A percentile compares a stretch with the other conserved stretches of the same genome.
phyloP scores from a whole-genome alignment of 2,113 vertebrate genomes.

The Hemichromis elongatus region DNA sequence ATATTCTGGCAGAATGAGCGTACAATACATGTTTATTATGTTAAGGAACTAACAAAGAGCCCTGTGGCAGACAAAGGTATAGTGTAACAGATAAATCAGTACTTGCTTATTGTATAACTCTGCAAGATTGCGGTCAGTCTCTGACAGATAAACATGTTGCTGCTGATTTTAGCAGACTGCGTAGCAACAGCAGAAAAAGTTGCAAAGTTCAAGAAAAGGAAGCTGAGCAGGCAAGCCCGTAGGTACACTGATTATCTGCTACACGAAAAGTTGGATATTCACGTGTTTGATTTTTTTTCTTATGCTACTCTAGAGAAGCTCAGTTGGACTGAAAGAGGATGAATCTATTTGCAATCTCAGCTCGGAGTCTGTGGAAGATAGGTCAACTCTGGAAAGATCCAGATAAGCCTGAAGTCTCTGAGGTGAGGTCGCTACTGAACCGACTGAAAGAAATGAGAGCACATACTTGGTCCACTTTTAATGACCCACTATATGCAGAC shows the following conservation, averaged over 20 bases:
- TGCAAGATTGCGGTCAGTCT: not conserved
- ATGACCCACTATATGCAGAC: not conserved
- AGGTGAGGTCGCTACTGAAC: not conserved
- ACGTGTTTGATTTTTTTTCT: not conserved
- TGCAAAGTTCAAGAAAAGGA: not conserved
- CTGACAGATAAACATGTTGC: not conserved
- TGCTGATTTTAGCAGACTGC: not conserved
- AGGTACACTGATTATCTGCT: not conserved
- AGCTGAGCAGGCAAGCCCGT: not conserved
- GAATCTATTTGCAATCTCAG: not conserved
- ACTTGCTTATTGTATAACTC: not conserved
- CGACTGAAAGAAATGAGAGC: not conserved
- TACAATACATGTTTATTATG: not conserved
- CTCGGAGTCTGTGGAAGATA: not conserved
- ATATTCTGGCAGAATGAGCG: not conserved
- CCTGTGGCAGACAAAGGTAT: not conserved
- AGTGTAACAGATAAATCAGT: not conserved
- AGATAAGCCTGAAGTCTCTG: not conserved
- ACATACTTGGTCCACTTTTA: constrained; percentile 1
- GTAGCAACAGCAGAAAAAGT: not conserved
- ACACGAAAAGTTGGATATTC: not conserved
- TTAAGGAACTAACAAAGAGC: not conserved
- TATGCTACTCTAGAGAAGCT: not conserved
- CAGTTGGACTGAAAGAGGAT: not conserved
- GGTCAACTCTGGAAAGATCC: not conserved